phyloP scores from a whole-genome alignment of 2,113 vertebrate species.

The Crypturellus undulatus region DNA sequence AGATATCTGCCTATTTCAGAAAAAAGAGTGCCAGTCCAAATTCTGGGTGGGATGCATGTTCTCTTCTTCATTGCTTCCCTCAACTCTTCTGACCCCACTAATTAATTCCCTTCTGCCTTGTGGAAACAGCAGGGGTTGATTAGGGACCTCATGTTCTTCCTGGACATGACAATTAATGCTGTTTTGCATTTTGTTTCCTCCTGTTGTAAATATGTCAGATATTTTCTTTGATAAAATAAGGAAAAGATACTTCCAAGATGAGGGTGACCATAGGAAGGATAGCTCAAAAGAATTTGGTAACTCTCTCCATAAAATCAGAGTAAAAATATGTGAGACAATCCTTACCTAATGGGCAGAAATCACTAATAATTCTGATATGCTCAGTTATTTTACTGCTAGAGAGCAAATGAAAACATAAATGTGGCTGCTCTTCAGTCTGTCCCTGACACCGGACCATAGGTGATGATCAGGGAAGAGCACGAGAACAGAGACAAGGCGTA shows the following conservation, averaged over 20 bases:
- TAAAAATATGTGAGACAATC: not conserved
- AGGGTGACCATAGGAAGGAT: not conserved
- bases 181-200: not conserved
- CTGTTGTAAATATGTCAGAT: not conserved
- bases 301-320: not conserved
- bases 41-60: not conserved
- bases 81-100: not conserved
- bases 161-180: not conserved
- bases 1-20: not conserved
- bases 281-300: too few species aligned
- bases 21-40: rapidly evolving
- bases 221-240: not conserved
- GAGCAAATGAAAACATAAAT: not conserved
- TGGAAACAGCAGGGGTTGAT: not conserved
- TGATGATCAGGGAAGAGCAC: not conserved
- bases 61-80: not conserved
- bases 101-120: not conserved
- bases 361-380: not conserved
- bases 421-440: not conserved
- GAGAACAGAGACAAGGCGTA: not conserved
- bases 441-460: not conserved
- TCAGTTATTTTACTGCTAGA: not conserved
- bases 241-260: not conserved
- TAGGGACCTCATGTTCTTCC: not conserved
- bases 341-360: not conserved